Evolutionary conservation across 2,888 invertebrate species (phyloP), one percentile per base, ranked within the genome.

Genomic region (Dynastes grantii): DNA sequence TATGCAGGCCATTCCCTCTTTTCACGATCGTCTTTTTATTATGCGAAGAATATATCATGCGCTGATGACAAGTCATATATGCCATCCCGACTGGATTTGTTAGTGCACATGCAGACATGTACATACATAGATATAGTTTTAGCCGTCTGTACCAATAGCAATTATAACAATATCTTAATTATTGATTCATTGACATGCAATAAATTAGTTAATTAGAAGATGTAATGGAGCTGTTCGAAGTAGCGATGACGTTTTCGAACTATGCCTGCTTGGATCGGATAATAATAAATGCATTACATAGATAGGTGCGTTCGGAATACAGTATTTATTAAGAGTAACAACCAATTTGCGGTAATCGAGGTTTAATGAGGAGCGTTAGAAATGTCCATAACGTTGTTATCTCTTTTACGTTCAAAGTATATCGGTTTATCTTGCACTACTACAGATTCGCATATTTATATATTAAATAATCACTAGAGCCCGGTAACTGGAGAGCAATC

Each of bases 1-100:
- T 55, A 73, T 73, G 40, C 73, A 40, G 37, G 22, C 40, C 8
- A 73, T 58, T 71, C 71, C 37, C 29, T 51, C 3, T 51, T 13
- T 71, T 11, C 55, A 40, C n/a, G 37, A 8, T 37, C 5, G 37
- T 37, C 68, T 70, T 73, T 73, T 73, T 73, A 40, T 58, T 58
- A 73, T 16, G 22, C 16, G 16, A 40, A 27, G 40, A 68, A 68
- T 68, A 68, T 53, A 68, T 68, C 68, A 68, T 51, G 68, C 9
- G 49, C 49, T 68, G 68, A 68, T 68, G 68, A 68, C 68, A 68
- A 68, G 68, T 51, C 68, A 29, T 51, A 68, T 68, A 51, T 53
- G 13, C 68, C 27, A 51, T 51, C 68, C 27, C 49, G 51, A 68
- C 49, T 68, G 29, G 29, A 29, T 51, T 4, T 27, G 32, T 37